A percentile compares a stretch with the other conserved stretches of the same genome.
phyloP scores from a whole-genome alignment of 2,888 invertebrate species.

The Sicus ferrugineus region DNA sequence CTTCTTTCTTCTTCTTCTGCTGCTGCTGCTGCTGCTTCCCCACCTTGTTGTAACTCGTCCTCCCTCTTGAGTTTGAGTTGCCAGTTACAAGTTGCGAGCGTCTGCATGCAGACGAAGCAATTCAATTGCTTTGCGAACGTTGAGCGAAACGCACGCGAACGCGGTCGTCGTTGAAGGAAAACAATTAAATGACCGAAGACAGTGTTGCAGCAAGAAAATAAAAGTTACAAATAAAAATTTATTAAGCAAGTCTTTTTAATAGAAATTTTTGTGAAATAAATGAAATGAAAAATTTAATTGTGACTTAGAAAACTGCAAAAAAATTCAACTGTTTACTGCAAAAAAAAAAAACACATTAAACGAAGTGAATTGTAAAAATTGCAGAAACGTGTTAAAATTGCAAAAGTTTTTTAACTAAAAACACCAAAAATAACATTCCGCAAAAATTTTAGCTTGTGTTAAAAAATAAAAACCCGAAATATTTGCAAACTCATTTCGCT shows the following conservation, averaged over 20 bases:
- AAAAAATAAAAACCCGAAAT: too few species aligned
- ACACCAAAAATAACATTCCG: too few species aligned
- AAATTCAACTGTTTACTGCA: neutral
- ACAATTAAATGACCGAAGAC: too few species aligned
- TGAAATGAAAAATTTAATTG: neutral
- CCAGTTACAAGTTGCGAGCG: neutral
- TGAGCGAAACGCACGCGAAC: constrained; percentile 55
- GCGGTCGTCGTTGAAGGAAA: neutral
- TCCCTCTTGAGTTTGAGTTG: neutral
- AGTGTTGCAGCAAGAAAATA: neutral
- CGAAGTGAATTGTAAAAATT: too few species aligned
- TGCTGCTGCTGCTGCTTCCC: neutral
- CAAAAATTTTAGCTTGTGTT: too few species aligned
- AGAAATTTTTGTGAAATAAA: neutral
- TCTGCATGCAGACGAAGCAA: constrained; percentile 26
- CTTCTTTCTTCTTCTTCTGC: neutral
- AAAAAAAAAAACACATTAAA: too few species aligned
- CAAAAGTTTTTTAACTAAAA: too few species aligned
- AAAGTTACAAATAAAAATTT: too few species aligned
- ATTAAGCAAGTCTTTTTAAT: neutral
- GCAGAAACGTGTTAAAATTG: too few species aligned
- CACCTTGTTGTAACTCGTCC: neutral
- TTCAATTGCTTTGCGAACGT: constrained; percentile 57
- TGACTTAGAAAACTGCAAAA: neutral
- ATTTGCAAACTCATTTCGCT: too few species aligned